Conservation (phyloP, 1,140 invertebrate species). For the Zaprionus ghesquierei region DNA sequence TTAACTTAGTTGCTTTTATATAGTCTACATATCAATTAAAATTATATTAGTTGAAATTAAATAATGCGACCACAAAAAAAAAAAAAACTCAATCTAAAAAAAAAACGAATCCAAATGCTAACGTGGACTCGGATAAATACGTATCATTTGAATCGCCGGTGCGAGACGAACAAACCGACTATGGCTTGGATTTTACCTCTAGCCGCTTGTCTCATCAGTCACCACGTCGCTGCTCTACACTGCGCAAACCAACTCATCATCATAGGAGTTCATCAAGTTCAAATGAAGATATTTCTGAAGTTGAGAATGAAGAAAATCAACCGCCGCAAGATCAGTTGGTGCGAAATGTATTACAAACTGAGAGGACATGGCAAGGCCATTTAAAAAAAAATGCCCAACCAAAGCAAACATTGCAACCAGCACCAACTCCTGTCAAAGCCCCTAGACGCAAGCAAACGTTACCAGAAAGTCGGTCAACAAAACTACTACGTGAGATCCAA, state of each 20-base stretch:
- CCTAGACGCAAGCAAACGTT: constrained; percentile 33
- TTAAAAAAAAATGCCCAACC: background rate
- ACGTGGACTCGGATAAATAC: constrained; percentile 1
- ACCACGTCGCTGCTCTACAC: constrained; percentile 32
- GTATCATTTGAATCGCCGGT: constrained; percentile 37
- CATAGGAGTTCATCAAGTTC: background rate
- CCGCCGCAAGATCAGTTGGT: background rate
- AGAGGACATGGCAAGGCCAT: background rate
- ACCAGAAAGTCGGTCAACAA: constrained; percentile 8
- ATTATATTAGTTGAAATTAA: background rate
- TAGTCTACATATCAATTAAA: background rate
- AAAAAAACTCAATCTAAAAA: background rate
- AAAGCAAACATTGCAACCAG: background rate
- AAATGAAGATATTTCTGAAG: constrained; percentile 3
- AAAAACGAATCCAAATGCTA: background rate
- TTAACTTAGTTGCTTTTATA: background rate
- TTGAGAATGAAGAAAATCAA: background rate
- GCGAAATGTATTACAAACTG: background rate
- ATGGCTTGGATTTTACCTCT: constrained; percentile 60
- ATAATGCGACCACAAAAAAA: background rate
- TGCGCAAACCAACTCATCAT: constrained; percentile 10
- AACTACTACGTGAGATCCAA: constrained; percentile 30
- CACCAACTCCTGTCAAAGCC: background rate
- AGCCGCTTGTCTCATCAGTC: constrained; percentile 29
- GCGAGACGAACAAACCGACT: constrained; percentile 46